phyloP scores from a whole-genome alignment of 30 jellyfish, hydroid and myxozoan genomes.

The Aurelia coerulea region DNA sequence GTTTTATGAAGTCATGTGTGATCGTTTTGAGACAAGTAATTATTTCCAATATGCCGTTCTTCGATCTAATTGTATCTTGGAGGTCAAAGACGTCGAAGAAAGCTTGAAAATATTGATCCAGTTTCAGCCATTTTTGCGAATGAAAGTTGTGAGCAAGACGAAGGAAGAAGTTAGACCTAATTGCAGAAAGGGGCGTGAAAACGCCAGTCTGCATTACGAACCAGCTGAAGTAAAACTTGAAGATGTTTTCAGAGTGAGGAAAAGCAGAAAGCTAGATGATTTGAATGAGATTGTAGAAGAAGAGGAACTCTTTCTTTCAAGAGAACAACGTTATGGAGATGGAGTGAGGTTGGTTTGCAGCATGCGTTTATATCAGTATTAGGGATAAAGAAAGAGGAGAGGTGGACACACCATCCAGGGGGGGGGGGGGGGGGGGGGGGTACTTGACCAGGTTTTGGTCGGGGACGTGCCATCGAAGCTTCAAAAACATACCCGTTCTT shows the following conservation, averaged over 20 bases:
- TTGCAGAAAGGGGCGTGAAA: conserved; percentile 3
- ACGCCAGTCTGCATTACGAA: conserved; percentile 16
- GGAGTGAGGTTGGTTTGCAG: neutral
- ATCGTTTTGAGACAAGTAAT: conserved; percentile 12
- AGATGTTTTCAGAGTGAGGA: conserved; percentile 12
- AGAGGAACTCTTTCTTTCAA: conserved; percentile 42
- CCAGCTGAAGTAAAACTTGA: conserved; percentile 33
- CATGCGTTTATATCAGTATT: too few species aligned
- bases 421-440: too few species aligned
- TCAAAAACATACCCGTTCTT: too few species aligned
- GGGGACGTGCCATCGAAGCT: too few species aligned
- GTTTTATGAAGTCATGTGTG: conserved; percentile 13
- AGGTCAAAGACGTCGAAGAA: conserved; percentile 25
- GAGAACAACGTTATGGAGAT: conserved; percentile 58
- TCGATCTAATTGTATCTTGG: conserved; percentile 7
- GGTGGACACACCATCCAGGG: too few species aligned
- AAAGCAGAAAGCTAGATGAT: conserved; percentile 5
- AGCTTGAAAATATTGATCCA: conserved; percentile 11
- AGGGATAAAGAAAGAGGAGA: too few species aligned
- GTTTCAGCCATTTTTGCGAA: conserved; percentile 62
- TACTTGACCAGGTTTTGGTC: too few species aligned
- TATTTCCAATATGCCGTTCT: conserved; percentile 42
- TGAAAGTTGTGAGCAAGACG: conserved; percentile 26
- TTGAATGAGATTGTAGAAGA: conserved; percentile 22
- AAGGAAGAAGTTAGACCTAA: conserved; percentile 1